Base-by-base conservation (phyloP, 2,888 invertebrate species). In the Campoplex nolae region DNA sequence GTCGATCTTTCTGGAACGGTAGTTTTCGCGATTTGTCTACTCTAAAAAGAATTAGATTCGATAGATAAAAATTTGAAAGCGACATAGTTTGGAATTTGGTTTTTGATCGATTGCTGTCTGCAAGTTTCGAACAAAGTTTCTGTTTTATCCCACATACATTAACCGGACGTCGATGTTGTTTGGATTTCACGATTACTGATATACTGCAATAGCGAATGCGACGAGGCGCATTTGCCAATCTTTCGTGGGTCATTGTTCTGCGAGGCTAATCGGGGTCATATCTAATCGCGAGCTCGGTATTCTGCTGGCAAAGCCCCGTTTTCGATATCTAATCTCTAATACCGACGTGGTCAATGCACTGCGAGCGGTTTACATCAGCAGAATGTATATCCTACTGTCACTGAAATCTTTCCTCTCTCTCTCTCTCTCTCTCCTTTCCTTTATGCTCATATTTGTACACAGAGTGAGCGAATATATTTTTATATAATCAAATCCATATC, bases 301-400 rank as follows among this genome's bases (percentile, higher is more conserved):
- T 79, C 86, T 83, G 76, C 84, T 84, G 81, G 84, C 86, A 86
- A 84, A 86, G 84, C 86, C 81, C 77, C 81, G 84, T 86, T 76
- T 81, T 83, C 81, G 77, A 86, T 86, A 86, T 86, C 86, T 86
- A 84, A 86, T 86, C 86, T 86, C 84, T 86, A 86, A 86, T 84
- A 81, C 81, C 86, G 81, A 81, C 81, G 84, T 86, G 86, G 84
- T 86, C 86, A 86, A 86, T 86, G 86, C 86, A 86, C 86, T 86
- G 77, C 84, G 45, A 62, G 68, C 81, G 71, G 56, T 84, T 78
- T 77, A 81, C 86, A 84, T 67, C 74, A 80, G 67, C 73, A 54
- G 54, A 80, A 77, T 75, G 51, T 70, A 70, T 74, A 70, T 74
- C 35, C 35, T 42, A 80, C 76, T 84, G 86, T 70, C 23, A 83